These are phyloP conservation scores for Alcedo atthis DNA, from an alignment of 2,797 vertebrate species.

Conservation along the genomic window DNA sequence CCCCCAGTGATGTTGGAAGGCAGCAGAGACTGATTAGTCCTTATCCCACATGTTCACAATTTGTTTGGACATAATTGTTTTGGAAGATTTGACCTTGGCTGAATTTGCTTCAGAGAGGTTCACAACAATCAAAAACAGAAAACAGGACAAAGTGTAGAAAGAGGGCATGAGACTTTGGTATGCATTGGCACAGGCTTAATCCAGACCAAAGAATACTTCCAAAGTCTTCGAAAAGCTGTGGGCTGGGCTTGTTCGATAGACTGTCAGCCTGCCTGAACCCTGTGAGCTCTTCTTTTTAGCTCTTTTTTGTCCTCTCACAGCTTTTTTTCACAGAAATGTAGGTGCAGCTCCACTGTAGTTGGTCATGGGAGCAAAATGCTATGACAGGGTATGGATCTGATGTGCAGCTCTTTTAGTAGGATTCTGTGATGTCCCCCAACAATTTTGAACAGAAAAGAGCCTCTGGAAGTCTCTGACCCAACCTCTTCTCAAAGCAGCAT, in stretches of 20 bases:
- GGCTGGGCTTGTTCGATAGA: neutral
- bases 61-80: neutral
- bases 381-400: neutral
- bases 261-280: neutral
- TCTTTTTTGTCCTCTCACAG: neutral
- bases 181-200: neutral
- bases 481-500: neutral
- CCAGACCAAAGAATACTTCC: neutral
- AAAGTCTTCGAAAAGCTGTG: neutral
- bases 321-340: neutral
- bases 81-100: neutral
- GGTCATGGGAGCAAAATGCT: neutral
- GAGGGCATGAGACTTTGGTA: neutral
- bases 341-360: neutral
- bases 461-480: neutral
- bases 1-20: neutral
- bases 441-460: neutral
- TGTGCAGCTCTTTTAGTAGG: neutral
- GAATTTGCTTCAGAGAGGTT: neutral
- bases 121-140: neutral
- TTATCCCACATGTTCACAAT: neutral
- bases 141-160: neutral
- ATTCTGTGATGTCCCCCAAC: neutral
- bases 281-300: neutral
- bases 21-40: neutral